phyloP scores from a whole-genome alignment of 2,888 invertebrate genomes.

The Psylliodes chrysocephalus region DNA sequence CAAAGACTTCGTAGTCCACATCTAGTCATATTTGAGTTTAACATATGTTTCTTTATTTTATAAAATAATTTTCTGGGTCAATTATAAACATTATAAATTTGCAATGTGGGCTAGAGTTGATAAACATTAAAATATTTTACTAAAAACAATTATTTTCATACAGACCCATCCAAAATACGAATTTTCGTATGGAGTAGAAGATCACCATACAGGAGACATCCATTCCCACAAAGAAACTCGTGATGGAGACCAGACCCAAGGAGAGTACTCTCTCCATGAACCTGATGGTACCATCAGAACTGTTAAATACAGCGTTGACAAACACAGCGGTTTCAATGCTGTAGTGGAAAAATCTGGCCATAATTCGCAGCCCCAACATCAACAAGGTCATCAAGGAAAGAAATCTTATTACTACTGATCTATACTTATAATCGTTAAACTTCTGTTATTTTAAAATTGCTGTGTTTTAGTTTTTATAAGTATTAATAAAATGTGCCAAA shows the following conservation, averaged over 20 bases:
- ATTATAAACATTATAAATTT: too few relatives aligned
- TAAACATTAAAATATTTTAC: too few relatives aligned
- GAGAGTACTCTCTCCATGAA: slow-evolving; percentile 69
- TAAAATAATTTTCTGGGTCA: too few relatives aligned
- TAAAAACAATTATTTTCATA: too few relatives aligned
- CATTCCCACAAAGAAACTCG: slow-evolving; percentile 68
- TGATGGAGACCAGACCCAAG: slow-evolving; percentile 67
- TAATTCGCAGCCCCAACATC: slow-evolving; percentile 51
- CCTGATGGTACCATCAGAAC: slow-evolving; percentile 68
- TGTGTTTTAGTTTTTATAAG: slow-evolving; percentile 3
- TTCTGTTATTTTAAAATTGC: not conserved
- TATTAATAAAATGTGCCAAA: not conserved
- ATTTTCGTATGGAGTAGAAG: slow-evolving; percentile 69
- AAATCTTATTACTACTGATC: slow-evolving; percentile 16
- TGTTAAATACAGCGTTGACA: slow-evolving; percentile 69
- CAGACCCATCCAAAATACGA: slow-evolving; percentile 68
- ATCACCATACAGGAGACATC: slow-evolving; percentile 69
- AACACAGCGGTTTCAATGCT: slow-evolving; percentile 65
- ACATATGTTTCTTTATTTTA: too few relatives aligned
- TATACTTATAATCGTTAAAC: not conserved
- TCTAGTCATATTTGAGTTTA: too few relatives aligned
- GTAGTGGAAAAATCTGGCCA: slow-evolving; percentile 64
- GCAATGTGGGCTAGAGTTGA: too few relatives aligned
- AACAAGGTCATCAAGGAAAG: not conserved
- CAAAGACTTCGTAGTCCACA: too few relatives aligned